Conservation (phyloP, 2,113 vertebrate species). For the Coptodon rendalli region DNA sequence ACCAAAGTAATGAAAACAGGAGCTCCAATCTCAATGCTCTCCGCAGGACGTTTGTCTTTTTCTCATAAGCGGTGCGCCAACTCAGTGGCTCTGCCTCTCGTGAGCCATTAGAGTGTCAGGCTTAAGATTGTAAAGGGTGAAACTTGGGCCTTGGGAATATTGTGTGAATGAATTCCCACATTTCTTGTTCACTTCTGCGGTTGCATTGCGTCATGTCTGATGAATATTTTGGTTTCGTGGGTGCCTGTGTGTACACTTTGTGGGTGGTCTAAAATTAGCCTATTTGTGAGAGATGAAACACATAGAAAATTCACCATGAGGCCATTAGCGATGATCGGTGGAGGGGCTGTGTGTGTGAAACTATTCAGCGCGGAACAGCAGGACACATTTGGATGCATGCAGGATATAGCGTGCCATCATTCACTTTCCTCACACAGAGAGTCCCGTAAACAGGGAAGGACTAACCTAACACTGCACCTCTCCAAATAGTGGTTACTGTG, state of each 20-base stretch:
- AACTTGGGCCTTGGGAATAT: conserved; percentile 51
- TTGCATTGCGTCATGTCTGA: conserved; percentile 5
- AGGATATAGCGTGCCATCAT: conserved; percentile 22
- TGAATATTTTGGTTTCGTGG: conserved; percentile 32
- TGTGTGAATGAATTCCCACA: conserved; percentile 37
- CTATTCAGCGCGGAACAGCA: not conserved
- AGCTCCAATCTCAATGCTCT: conserved; percentile 79
- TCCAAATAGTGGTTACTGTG: conserved; percentile 58
- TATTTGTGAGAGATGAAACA: conserved; percentile 7
- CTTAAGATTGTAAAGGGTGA: conserved; percentile 77
- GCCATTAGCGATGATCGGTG: conserved; percentile 38
- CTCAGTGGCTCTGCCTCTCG: conserved; percentile 71
- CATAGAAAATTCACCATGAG: conserved; percentile 31
- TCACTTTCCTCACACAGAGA: conserved; percentile 47
- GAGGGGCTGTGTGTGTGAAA: conserved; percentile 5
- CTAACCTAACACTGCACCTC: conserved; percentile 35
- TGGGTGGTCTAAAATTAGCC: conserved; percentile 47
- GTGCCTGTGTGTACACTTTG: conserved; percentile 21
- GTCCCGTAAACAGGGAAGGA: conserved; percentile 48
- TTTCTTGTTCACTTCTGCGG: conserved; percentile 5
- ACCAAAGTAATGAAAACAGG: conserved; percentile 85
- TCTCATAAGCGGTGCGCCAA: conserved; percentile 83
- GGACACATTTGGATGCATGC: conserved; percentile 32
- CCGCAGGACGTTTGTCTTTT: conserved; percentile 86
- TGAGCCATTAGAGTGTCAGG: conserved; percentile 83